Conservation (phyloP, 2,888 invertebrate species). For the Mythimna ferrago region DNA sequence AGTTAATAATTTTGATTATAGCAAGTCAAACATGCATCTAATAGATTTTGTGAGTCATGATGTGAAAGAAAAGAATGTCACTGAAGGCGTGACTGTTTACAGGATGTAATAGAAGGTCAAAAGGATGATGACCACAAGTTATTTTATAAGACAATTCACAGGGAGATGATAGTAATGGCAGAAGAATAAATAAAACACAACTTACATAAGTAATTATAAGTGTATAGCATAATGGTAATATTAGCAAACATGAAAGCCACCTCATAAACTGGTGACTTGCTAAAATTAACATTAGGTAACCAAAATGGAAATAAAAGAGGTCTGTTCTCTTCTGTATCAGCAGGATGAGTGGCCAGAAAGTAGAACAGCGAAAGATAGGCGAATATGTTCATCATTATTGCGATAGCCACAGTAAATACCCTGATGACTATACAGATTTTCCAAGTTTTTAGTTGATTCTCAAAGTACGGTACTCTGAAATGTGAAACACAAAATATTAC, state of each 20-base stretch:
- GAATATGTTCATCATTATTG: constrained; percentile 64
- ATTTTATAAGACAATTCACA: not conserved
- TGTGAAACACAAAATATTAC: not conserved
- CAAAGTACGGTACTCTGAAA: constrained; percentile 74
- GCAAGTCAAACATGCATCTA: no score
- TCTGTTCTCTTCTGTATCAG: constrained; percentile 64
- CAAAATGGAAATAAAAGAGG: constrained; percentile 78
- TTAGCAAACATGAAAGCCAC: constrained; percentile 70
- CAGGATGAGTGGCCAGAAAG: constrained; percentile 63
- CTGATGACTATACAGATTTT: constrained; percentile 68
- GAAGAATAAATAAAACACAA: constrained; percentile 27
- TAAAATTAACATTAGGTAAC: constrained; percentile 71
- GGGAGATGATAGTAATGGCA: not conserved
- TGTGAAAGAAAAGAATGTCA: no score
- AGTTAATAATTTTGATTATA: no score
- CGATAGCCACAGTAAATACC: constrained; percentile 61
- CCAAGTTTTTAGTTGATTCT: constrained; percentile 75
- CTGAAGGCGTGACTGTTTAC: not conserved
- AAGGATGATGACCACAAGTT: not conserved
- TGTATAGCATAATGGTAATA: constrained; percentile 63
- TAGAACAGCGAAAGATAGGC: constrained; percentile 63
- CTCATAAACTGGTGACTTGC: constrained; percentile 75
- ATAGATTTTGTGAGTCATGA: no score
- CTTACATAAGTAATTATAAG: constrained; percentile 77
- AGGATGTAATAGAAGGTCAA: not conserved